Conservation (phyloP, 1,140 invertebrate genomes). For the Ceratosolen fusciceps region DNA sequence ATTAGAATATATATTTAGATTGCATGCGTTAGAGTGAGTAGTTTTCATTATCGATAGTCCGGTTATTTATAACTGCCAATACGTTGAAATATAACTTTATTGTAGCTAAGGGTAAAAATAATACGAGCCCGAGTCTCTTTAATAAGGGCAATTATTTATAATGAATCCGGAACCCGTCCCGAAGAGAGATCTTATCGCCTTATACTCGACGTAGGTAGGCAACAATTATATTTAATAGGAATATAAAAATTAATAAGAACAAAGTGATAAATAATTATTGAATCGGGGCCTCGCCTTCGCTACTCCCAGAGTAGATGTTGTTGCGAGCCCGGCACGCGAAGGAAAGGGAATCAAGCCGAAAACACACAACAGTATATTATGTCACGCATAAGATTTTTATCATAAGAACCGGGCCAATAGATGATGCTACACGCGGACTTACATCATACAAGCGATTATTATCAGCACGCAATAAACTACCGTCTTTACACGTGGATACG, state of each 20-base stretch:
- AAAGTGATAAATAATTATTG: not conserved
- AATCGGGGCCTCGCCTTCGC: not conserved
- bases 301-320: no score
- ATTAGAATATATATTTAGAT: no score
- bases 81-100: no score
- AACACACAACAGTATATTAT: not conserved
- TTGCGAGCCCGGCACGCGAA: not conserved
- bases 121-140: no score
- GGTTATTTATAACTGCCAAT: no score
- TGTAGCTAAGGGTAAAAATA: no score
- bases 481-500: no score
- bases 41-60: no score
- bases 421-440: not conserved
- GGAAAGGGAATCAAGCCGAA: not conserved
- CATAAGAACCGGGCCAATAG: not conserved
- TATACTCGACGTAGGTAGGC: not conserved
- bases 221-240: not conserved
- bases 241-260: not conserved
- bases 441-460: not conserved
- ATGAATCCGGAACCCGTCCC: not conserved
- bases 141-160: no score
- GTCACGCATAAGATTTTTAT: slow-evolving; percentile 14
- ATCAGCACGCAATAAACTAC: not conserved
- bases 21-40: no score
- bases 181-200: not conserved